Conservation (phyloP, 2,797 vertebrate genomes). For the Anomalospiza imberbis region DNA sequence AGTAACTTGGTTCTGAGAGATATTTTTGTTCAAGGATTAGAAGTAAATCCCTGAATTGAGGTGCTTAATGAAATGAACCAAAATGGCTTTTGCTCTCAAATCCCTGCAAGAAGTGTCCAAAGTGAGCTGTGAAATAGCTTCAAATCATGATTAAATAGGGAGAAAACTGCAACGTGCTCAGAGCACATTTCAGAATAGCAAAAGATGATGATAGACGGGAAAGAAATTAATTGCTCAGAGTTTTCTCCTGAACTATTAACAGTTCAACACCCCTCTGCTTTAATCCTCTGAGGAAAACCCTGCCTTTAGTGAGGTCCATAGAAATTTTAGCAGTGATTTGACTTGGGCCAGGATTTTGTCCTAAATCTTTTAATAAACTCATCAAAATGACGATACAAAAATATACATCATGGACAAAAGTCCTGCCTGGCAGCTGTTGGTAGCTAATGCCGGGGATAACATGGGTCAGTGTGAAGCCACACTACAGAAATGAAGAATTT, state of each 20-base stretch:
- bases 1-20: neutral
- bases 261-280: neutral
- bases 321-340: neutral
- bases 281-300: neutral
- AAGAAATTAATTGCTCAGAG: neutral
- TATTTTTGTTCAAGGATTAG: conserved; percentile 5
- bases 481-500: neutral
- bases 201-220: accelerated
- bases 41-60: conserved; percentile 49
- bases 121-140: neutral
- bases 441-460: neutral
- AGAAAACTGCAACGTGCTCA: neutral
- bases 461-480: neutral
- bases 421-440: neutral
- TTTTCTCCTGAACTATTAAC: neutral
- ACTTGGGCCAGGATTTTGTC: neutral
- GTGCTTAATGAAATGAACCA: conserved; percentile 54
- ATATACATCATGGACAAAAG: neutral
- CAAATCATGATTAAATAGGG: neutral
- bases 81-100: conserved; percentile 50
- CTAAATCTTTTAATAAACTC: neutral
- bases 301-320: neutral
- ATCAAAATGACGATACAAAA: neutral
- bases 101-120: conserved; percentile 2
- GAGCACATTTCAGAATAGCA: neutral